Base-by-base conservation (phyloP, 2,888 invertebrate species). In the Acronicta alni region DNA sequence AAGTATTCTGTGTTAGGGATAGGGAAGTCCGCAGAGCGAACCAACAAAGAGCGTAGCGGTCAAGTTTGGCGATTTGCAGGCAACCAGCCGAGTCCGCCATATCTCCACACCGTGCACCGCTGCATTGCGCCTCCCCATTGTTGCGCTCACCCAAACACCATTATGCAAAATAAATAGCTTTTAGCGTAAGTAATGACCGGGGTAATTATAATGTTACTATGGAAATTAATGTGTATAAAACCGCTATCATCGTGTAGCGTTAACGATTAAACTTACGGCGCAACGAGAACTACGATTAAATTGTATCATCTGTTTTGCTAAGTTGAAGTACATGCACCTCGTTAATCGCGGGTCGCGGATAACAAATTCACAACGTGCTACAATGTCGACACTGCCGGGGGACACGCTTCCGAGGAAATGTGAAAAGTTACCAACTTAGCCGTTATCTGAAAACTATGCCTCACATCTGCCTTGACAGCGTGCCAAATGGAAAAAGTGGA, bases 351-450 rank as follows among this genome's bases (percentile, higher is more conserved):
- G 67, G 73, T 65, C 59, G 57, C 46, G 72, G 79, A 85, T 88
- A 89, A 87, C 82, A 86, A 86, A 89, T 88, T 87, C 86, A 79
- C 82, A 84, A 84, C 84, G 84, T 81, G 84, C 83, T 86, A 87
- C 86, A 83, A 72, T 82, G 83, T 77, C 77, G 77, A 78, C 84
- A 83, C 79, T 82, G 84, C 75, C 75, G 77, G 59, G 77, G 76
- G 76, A 81, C 77, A 69, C 72, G 80, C 74, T 77, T 63, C 60
- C 77, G 82, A 81, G 87, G 87, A 91, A 92, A 92, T 92, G 91
- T 88, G 91, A 91, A 92, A 93, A 92, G 91, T 93, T 92, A 83
- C 81, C 79, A 89, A 91, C 87, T 91, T 90, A 79, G 78, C 80
- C 87, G 88, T 87, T 89, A 90, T 91, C 89, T 88, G 84, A 79